Base-by-base conservation (phyloP, 2,113 vertebrate genomes). In the Camelus dromedarius region DNA sequence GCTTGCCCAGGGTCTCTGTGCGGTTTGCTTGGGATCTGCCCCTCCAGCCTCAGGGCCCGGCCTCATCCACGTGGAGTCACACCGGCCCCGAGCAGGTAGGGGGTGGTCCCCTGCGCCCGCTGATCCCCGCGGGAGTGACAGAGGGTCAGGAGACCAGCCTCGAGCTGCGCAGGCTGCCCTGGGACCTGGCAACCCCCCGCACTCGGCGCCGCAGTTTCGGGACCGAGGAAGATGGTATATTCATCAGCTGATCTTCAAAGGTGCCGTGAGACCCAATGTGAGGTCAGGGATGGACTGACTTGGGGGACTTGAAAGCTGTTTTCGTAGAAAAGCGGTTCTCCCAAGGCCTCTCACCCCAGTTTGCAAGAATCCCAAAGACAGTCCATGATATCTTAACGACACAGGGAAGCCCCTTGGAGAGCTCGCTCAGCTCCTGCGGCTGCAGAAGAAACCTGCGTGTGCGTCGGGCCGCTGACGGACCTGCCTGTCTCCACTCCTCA, bases 31-130 rank as follows among this genome's bases (percentile, higher is more conserved):
- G 16, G 62, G 32, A 8, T 26, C 32, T 38, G 52, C 52, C 5
- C 18, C 32, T 8, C 13, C 6, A 12, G 16, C 52, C 30, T 38
- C 52, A 70, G 62, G 38, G 14, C 26, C 1, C 7, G 83, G 35
- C 64, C 52, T 14, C 1, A 0, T 16, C 16, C 12, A 0, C 1
- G 0, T 0, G 1, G 52, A 69, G 1, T 9, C 30, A 56, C 0
- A 1, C 19, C 22, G 5, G 19, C 16, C 30, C 38, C 0, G 5
- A 10, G 56, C 56, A 42, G 13, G 20, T 19, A 15, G 7, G 50
- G 7, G 3, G 46, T 14, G 42, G 48, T 10, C 72, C 76, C 3
- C 0, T 28, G 50, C 0, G 9, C 30, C 62, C 16, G 50, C 60
- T 8, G 12, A 16, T 32, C 50, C 12, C 0, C 0, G 22, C 0